phyloP scores from a whole-genome alignment of 1,140 invertebrate genomes.

The Tetraneura akinire region DNA sequence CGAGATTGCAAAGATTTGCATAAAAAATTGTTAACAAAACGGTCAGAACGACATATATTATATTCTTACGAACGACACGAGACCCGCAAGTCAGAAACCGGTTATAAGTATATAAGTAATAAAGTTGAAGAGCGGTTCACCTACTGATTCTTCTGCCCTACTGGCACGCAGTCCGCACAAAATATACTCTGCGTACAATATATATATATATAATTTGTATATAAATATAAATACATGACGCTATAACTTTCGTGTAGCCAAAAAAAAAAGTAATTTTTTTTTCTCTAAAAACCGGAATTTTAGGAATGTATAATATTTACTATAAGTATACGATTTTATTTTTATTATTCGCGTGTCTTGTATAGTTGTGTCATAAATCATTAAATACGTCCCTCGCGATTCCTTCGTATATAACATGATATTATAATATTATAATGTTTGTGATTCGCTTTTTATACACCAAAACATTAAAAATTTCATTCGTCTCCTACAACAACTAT shows the following conservation, averaged over 20 bases:
- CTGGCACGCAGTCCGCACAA: background rate
- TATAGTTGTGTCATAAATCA: background rate
- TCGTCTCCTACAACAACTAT: no score
- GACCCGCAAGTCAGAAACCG: background rate
- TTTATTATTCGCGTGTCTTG: background rate
- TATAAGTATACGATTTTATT: background rate
- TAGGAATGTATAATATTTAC: background rate
- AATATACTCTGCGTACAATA: background rate
- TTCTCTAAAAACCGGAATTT: background rate
- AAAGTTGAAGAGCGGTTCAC: background rate
- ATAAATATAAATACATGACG: no score
- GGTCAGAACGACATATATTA: no score
- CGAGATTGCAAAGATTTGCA: no score
- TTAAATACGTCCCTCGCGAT: background rate
- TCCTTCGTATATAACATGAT: no score
- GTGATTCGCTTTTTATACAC: no score
- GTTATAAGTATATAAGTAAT: background rate
- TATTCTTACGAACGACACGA: background rate
- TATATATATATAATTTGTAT: no score
- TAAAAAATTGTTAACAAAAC: no score
- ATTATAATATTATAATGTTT: no score
- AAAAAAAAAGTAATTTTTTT: background rate
- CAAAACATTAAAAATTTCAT: no score
- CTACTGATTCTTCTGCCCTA: constrained; percentile 24
- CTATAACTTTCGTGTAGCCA: background rate